These are phyloP conservation scores for Drosophila nr. medialis DNA, from an alignment of 2,888 invertebrate species.

Conservation along the genomic window DNA sequence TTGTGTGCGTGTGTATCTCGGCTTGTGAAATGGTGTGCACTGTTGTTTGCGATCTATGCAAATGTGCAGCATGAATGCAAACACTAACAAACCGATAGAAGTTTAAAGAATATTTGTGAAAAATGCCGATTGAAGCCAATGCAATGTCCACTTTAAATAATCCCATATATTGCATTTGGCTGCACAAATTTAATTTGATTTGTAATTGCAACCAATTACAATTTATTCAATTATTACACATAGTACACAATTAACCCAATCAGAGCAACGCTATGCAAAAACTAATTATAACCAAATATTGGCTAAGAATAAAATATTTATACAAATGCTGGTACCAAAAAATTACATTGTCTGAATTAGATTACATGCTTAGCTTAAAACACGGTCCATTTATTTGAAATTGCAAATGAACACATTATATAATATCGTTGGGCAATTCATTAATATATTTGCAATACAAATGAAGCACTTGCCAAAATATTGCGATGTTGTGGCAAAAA, in stretches of 20 bases:
- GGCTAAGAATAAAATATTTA: not conserved
- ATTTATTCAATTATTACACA: not conserved
- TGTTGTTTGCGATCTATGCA: constrained; percentile 37
- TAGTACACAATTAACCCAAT: not conserved
- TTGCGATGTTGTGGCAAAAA: not conserved
- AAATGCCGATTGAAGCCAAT: not conserved
- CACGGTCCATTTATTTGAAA: not conserved
- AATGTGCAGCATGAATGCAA: constrained; percentile 44
- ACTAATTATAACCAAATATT: not conserved
- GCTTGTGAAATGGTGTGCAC: constrained; percentile 7
- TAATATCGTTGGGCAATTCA: not conserved
- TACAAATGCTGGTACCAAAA: not conserved
- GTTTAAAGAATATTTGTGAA: constrained; percentile 15
- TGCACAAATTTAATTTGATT: not conserved
- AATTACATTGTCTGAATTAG: not conserved
- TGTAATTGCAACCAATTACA: not conserved
- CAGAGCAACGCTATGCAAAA: not conserved
- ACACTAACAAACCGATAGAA: constrained; percentile 13
- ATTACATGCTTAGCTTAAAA: not conserved
- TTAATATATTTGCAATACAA: constrained; percentile 17
- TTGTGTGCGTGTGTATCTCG: constrained; percentile 6
- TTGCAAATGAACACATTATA: constrained; percentile 1
- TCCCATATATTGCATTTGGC: not conserved
- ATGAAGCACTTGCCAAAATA: constrained; percentile 9
- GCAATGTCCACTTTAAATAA: not conserved